phyloP scores from a whole-genome alignment of 2,113 vertebrate genomes.

The Colinus virginianus region DNA sequence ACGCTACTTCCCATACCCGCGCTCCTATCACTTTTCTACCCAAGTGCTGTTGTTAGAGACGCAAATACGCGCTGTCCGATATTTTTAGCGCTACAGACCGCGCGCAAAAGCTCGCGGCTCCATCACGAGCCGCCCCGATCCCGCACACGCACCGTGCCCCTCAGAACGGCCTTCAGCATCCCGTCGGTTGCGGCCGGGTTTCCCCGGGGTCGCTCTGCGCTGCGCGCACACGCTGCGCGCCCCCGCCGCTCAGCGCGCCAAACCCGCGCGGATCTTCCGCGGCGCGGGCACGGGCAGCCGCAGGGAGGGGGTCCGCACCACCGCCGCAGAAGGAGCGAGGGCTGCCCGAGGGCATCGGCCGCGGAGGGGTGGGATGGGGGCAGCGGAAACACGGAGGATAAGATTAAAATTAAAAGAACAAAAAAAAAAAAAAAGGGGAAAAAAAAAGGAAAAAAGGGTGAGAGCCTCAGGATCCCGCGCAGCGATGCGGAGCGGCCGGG shows the following conservation, averaged over 20 bases:
- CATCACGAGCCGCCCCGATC: neutral
- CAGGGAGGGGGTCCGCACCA: neutral
- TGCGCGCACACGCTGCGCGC: too few species aligned
- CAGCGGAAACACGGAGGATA: neutral
- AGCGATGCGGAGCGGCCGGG: neutral
- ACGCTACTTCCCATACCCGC: neutral
- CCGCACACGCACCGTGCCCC: too few species aligned
- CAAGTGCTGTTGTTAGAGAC: neutral
- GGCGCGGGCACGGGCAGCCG: neutral
- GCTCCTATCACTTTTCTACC: neutral
- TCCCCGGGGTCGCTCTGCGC: too few species aligned
- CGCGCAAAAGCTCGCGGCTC: neutral
- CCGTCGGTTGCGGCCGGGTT: too few species aligned
- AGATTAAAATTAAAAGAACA: neutral
- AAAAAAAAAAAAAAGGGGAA: neutral
- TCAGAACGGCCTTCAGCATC: too few species aligned
- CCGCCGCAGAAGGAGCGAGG: neutral
- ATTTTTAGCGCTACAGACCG: neutral
- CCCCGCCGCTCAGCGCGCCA: neutral
- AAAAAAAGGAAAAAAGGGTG: too few species aligned
- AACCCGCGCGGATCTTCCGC: neutral
- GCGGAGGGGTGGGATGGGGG: neutral
- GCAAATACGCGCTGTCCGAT: neutral
- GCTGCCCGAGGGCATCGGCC: neutral
- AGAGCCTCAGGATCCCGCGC: too few species aligned